phyloP scores from a whole-genome alignment of 2,113 vertebrate genomes.

The Lutjanus erythropterus region DNA sequence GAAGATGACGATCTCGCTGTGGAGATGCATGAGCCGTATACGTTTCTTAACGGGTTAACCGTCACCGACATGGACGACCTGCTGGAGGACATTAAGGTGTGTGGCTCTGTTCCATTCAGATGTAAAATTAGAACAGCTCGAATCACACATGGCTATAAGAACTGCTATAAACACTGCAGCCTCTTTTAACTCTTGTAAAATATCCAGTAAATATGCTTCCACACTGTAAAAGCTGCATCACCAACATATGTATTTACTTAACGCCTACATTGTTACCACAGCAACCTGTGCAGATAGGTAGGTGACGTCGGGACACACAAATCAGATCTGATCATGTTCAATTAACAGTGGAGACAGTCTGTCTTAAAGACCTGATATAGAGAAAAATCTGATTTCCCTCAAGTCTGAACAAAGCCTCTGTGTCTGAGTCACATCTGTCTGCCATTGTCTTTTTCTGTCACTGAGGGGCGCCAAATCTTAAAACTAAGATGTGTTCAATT shows the following conservation, averaged over 20 bases:
- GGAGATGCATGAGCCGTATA: slow-evolving; percentile 98
- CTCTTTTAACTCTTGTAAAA: neutral
- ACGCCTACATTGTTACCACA: too few species aligned
- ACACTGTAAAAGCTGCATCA: neutral
- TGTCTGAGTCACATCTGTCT: neutral
- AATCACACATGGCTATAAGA: too few species aligned
- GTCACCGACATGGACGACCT: slow-evolving; percentile 98
- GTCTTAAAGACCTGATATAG: too few species aligned
- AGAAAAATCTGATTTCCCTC: too few species aligned
- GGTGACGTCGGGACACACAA: too few species aligned
- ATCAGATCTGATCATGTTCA: too few species aligned
- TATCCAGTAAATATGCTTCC: neutral
- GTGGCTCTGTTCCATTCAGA: neutral
- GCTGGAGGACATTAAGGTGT: slow-evolving; percentile 98
- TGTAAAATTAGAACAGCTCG: neutral
- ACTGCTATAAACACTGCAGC: neutral
- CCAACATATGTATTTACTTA: too few species aligned
- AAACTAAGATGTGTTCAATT: neutral
- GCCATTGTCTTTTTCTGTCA: neutral
- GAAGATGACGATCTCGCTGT: slow-evolving; percentile 97
- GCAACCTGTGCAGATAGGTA: too few species aligned
- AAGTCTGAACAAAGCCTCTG: too few species aligned
- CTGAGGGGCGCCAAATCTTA: neutral
- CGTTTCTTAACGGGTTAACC: slow-evolving; percentile 94
- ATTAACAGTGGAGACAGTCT: too few species aligned